Conservation (phyloP, 2,888 invertebrate genomes). For the Rotaria magnacalcarata region DNA sequence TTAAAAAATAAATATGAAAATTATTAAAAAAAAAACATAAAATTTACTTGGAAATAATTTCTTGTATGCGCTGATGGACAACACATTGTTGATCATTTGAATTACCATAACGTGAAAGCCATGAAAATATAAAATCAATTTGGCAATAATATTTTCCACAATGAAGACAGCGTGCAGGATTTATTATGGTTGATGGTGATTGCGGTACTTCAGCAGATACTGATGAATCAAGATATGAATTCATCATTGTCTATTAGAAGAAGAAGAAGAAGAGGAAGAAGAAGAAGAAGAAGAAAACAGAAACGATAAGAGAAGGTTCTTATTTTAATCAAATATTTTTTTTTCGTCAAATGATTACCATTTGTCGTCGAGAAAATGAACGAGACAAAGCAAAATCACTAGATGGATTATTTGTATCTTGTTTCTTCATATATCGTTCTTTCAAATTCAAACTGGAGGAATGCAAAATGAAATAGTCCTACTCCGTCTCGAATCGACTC, state of each 20-base stretch:
- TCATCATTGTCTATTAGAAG: not conserved
- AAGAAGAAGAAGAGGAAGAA: not conserved
- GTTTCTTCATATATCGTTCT: too few relatives aligned
- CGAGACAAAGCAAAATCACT: not conserved
- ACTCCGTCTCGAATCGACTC: too few relatives aligned
- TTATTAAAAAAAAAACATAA: not conserved
- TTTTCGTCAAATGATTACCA: not conserved
- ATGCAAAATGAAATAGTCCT: too few relatives aligned
- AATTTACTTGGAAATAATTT: not conserved
- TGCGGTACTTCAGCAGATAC: not conserved
- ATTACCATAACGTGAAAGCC: not conserved
- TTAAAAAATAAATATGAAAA: too few relatives aligned
- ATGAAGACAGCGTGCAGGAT: not conserved
- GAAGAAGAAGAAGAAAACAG: too few relatives aligned
- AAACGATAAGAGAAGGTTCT: too few relatives aligned
- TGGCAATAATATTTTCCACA: constrained; percentile 22
- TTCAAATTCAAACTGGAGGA: too few relatives aligned
- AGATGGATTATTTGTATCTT: not conserved
- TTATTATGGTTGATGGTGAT: not conserved
- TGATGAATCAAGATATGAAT: not conserved
- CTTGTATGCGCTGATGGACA: not conserved
- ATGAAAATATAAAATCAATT: constrained; percentile 22
- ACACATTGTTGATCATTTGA: not conserved
- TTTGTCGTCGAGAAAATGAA: constrained; percentile 16
- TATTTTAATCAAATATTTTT: not conserved